Conservation (phyloP, 1,140 invertebrate species). For the Ctenoplectra terminalis region DNA sequence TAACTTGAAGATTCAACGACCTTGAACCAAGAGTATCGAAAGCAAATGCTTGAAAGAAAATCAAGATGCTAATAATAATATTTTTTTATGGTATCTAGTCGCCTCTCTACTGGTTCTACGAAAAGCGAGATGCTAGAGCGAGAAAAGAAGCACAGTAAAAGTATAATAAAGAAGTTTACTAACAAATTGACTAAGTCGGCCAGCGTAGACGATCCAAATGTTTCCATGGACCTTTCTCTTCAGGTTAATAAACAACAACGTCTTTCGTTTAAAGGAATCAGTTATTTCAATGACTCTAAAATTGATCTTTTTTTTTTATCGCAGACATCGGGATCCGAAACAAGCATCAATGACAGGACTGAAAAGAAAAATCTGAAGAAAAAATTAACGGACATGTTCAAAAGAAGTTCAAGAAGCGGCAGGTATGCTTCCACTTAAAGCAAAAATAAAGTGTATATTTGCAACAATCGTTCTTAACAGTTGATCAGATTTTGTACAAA, state of each 20-base stretch:
- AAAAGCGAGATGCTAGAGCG: conserved; percentile 90
- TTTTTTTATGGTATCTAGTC: conserved; percentile 80
- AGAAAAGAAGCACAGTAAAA: conserved; percentile 91
- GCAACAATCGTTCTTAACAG: not conserved
- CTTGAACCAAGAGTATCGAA: not conserved
- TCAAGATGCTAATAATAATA: not conserved
- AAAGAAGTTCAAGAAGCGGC: conserved; percentile 87
- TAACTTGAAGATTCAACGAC: not conserved
- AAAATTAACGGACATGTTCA: conserved; percentile 92
- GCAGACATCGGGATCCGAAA: conserved; percentile 90
- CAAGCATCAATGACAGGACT: conserved; percentile 87
- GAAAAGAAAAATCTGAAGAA: conserved; percentile 91
- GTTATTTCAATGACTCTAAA: conserved; percentile 10
- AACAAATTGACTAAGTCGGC: conserved; percentile 93
- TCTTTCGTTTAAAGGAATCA: not conserved
- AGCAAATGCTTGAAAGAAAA: not conserved
- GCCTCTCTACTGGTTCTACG: conserved; percentile 91
- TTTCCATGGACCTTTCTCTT: conserved; percentile 78
- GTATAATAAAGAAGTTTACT: conserved; percentile 90
- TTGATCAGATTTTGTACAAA: conserved; percentile 12
- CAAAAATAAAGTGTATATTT: conserved; percentile 17
- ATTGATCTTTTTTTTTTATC: conserved; percentile 64
- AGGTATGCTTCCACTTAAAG: conserved; percentile 82
- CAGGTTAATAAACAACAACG: conserved; percentile 48
- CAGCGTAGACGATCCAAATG: conserved; percentile 88